Percentiles rank a stretch among this genome's conserved stretches.
phyloP scores from a whole-genome alignment of 2,888 invertebrate genomes.

The Cyclophora albipunctata region DNA sequence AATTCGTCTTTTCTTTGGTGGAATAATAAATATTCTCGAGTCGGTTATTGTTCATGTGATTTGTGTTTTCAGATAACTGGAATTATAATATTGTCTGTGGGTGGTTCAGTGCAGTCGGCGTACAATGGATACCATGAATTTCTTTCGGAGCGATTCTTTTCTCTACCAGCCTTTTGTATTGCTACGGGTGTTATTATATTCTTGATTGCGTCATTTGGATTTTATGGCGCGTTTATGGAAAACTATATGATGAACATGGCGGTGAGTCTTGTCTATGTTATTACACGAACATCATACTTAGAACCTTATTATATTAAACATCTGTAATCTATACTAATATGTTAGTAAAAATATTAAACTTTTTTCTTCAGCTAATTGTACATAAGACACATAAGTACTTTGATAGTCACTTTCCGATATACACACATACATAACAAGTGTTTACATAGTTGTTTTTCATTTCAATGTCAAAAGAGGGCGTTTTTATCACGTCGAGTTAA shows the following conservation, averaged over 20 bases:
- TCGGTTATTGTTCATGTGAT: slow-evolving; percentile 17
- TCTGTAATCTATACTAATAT: too few species aligned
- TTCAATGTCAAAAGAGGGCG: too few species aligned
- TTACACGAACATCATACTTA: neutral
- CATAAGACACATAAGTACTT: too few species aligned
- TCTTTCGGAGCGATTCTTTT: slow-evolving; percentile 80
- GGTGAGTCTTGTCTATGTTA: slow-evolving; percentile 59
- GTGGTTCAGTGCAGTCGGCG: slow-evolving; percentile 80
- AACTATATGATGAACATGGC: slow-evolving; percentile 87
- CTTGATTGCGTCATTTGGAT: slow-evolving; percentile 88
- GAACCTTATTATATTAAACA: too few species aligned
- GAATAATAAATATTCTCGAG: neutral
- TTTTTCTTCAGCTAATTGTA: too few species aligned
- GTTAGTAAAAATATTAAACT: too few species aligned
- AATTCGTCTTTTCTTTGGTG: too few species aligned
- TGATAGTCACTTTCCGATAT: neutral
- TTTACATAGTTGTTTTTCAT: too few species aligned
- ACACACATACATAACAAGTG: too few species aligned
- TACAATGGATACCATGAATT: slow-evolving; percentile 81
- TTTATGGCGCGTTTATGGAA: slow-evolving; percentile 90
- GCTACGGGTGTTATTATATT: slow-evolving; percentile 83
- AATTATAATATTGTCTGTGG: slow-evolving; percentile 83
- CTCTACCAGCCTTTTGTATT: slow-evolving; percentile 82
- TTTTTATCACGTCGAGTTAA: too few species aligned
- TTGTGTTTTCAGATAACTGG: slow-evolving; percentile 82